Evolutionary conservation across 2,797 vertebrate species (phyloP).

Genomic region (Hippopotamyrus pictus): DNA sequence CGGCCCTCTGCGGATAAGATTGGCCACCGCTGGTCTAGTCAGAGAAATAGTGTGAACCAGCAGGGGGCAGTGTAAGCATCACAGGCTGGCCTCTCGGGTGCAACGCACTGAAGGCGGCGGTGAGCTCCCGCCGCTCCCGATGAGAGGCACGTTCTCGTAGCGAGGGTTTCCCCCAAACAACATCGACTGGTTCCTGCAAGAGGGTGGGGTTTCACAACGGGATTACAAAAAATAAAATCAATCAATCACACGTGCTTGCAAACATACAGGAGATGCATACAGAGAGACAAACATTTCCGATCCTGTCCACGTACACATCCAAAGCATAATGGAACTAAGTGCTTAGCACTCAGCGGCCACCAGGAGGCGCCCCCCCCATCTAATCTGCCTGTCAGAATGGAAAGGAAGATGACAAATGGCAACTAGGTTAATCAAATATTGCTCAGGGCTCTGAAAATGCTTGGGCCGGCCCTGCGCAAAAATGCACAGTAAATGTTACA

Average conservation of each 20-base stretch:
- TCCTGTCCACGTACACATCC: neutral
- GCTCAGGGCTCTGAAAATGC: neutral
- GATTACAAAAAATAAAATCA: too few relatives aligned
- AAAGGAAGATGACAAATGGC: neutral
- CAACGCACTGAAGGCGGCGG: slow-evolving; percentile 89
- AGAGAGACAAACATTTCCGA: neutral
- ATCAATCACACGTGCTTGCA: neutral
- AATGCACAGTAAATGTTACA: neutral
- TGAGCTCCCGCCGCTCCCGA: slow-evolving; percentile 87
- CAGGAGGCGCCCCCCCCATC: neutral
- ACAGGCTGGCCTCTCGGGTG: slow-evolving; percentile 30
- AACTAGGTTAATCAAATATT: neutral
- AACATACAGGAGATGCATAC: neutral
- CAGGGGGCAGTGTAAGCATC: neutral
- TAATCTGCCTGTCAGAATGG: neutral
- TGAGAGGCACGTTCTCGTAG: slow-evolving; percentile 91
- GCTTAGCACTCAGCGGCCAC: neutral
- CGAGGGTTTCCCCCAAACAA: slow-evolving; percentile 89
- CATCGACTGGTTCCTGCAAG: slow-evolving; percentile 84
- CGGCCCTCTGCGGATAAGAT: too few relatives aligned
- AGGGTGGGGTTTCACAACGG: neutral
- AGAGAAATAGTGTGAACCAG: neutral
- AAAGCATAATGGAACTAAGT: neutral
- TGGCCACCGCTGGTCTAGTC: too few relatives aligned
- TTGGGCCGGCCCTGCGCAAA: neutral